Conservation (phyloP, 2,113 vertebrate species). For the Thunnus maccoyii region DNA sequence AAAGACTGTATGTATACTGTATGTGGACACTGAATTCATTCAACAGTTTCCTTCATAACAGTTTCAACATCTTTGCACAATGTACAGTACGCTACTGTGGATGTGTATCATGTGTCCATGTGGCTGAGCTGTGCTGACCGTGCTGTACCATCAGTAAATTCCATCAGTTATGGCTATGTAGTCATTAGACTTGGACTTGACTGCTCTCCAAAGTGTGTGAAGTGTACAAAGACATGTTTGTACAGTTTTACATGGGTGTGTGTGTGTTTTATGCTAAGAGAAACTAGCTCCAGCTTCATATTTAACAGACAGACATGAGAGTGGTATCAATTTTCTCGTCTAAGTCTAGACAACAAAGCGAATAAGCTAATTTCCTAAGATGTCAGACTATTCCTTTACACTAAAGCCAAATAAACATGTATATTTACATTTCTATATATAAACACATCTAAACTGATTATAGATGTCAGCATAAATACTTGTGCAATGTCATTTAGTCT, state of each 20-base stretch:
- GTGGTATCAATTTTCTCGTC: not conserved
- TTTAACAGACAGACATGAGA: not conserved
- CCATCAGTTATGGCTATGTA: constrained; percentile 6
- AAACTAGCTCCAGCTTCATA: too few relatives aligned
- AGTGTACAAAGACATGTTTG: too few relatives aligned
- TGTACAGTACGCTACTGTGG: constrained; percentile 26
- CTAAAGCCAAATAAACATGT: too few relatives aligned
- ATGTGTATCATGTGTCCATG: not conserved
- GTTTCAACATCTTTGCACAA: not conserved
- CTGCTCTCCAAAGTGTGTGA: constrained; percentile 7
- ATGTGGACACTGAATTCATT: not conserved
- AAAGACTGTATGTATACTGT: not conserved
- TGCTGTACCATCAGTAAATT: not conserved
- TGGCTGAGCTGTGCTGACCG: not conserved
- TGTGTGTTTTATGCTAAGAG: too few relatives aligned
- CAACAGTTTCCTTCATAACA: not conserved
- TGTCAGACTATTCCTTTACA: too few relatives aligned
- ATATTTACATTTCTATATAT: too few relatives aligned
- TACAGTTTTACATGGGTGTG: too few relatives aligned
- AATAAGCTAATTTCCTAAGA: too few relatives aligned
- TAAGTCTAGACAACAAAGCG: not conserved
- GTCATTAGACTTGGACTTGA: constrained; percentile 28
- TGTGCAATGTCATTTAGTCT: not conserved
- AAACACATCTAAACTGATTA: too few relatives aligned
- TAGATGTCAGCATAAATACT: too few relatives aligned